Evolutionary conservation across 2,888 invertebrate species (phyloP).

Genomic region (Pyrrhosoma nymphula): DNA sequence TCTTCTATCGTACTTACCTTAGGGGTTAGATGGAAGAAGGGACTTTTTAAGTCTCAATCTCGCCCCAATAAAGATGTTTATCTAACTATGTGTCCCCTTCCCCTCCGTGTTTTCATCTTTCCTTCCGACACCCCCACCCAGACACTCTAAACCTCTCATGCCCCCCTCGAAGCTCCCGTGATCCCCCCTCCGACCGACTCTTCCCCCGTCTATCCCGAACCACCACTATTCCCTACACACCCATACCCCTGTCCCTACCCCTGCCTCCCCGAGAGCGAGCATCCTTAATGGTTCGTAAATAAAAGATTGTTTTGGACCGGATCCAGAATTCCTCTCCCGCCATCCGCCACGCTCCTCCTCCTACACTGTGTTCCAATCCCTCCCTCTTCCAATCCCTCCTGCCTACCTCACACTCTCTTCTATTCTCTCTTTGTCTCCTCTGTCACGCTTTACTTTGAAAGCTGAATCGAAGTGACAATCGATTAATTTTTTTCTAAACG

Average conservation of each 20-base stretch:
- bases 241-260: background rate
- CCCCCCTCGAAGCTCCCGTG: background rate
- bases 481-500: background rate
- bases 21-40: too few species aligned
- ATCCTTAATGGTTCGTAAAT: conserved; percentile 50
- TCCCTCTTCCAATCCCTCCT: background rate
- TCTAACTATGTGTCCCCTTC: too few species aligned
- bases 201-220: background rate
- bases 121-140: background rate
- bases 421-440: background rate
- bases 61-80: too few species aligned
- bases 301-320: conserved; percentile 62
- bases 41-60: background rate
- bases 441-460: background rate
- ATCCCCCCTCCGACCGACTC: background rate
- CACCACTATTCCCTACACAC: background rate
- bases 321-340: conserved; percentile 28
- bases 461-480: background rate
- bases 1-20: too few species aligned
- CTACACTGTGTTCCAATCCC: background rate
- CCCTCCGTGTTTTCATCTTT: background rate
- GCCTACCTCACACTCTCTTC: background rate
- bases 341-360: background rate
- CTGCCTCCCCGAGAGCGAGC: background rate
- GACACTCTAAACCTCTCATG: too few species aligned